These are phyloP conservation scores for Palythoa heliodiscus DNA, from an alignment of 92 coral and sea anemone genomes.

Conservation along the genomic window DNA sequence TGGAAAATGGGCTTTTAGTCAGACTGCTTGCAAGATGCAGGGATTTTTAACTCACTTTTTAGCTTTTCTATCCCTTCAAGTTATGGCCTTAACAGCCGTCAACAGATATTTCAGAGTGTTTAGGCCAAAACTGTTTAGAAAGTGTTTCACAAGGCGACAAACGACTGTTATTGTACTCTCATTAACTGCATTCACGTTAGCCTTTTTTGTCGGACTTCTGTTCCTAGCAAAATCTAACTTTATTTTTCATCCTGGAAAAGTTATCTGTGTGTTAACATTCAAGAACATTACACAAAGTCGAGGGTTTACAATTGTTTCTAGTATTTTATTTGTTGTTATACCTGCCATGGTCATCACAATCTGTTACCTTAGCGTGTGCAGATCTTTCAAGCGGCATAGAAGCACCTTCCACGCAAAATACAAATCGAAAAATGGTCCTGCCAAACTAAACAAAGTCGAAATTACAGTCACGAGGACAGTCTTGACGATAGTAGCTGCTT, in stretches of 20 bases:
- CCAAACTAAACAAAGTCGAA: constrained; percentile 56
- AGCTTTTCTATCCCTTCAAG: constrained; percentile 79
- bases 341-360: constrained; percentile 66
- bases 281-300: constrained; percentile 38
- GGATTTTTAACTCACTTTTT: constrained; percentile 69
- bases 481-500: constrained; percentile 70
- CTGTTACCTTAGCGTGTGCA: constrained; percentile 69
- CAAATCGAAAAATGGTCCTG: constrained; percentile 28
- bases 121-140: constrained; percentile 57
- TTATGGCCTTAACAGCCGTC: constrained; percentile 82
- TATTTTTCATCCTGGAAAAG: constrained; percentile 76
- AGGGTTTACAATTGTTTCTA: constrained; percentile 59
- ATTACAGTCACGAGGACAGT: constrained; percentile 72
- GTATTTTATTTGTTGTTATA: constrained; percentile 61
- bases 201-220: constrained; percentile 47
- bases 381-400: constrained; percentile 59
- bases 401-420: constrained; percentile 38
- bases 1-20: constrained; percentile 69
- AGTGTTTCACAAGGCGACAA: constrained; percentile 59
- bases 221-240: constrained; percentile 56
- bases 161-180: constrained; percentile 61
- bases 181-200: constrained; percentile 50
- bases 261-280: constrained; percentile 63
- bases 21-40: constrained; percentile 59
- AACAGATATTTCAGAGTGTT: constrained; percentile 72